Evolutionary conservation across 2,797 vertebrate species (phyloP), one percentile per base, ranked within the genome.

Genomic region (Hylomyscus alleni): DNA sequence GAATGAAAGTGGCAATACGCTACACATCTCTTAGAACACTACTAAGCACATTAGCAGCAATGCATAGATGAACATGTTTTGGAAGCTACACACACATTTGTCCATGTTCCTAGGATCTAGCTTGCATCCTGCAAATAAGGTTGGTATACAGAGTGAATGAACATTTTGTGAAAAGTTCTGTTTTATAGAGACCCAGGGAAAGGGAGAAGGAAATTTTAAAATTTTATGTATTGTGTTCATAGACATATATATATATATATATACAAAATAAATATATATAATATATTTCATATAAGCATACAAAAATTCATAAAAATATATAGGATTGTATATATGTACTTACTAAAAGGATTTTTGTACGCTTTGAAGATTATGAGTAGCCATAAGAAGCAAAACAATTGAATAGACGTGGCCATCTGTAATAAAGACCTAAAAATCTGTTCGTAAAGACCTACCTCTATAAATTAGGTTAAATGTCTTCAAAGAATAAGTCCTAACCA

Each of bases 21-120:
- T 91, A 40, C n/a, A 0, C 8, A 44, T 83, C 44, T 93, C 37
- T 73, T 93, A 96, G 10, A 92, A 3, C 4, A 52, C 58, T 72
- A 50, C 3, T 80, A 78, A 65, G 3, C 56, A 1, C 47, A 85
- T 50, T n/a, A 81, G 50, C 89, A 89, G 54, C 37, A 90, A 90
- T 73, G 47, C 24, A 76, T 3, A 40, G 6, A n/a, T 83, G 6
- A 85, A 60, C n/a, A 87, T 77, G 91, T 77, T 97, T 88, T 95
- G 67, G 93, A 93, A 96, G 69, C 34, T 13, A 0, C 47, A 34
- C 24, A 0, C 47, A 34, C 24, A 1, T 69, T 81, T 94, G 54
- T 13, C 0, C 20, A n/a, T 4, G 62, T 89, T 86, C 47, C 9
- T 82, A 75, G 78, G 65, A 29, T 40, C 22, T 75, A 54, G 40